Evolutionary conservation across 2,797 vertebrate genomes (phyloP).

Genomic region (Myripristis jacobus): DNA sequence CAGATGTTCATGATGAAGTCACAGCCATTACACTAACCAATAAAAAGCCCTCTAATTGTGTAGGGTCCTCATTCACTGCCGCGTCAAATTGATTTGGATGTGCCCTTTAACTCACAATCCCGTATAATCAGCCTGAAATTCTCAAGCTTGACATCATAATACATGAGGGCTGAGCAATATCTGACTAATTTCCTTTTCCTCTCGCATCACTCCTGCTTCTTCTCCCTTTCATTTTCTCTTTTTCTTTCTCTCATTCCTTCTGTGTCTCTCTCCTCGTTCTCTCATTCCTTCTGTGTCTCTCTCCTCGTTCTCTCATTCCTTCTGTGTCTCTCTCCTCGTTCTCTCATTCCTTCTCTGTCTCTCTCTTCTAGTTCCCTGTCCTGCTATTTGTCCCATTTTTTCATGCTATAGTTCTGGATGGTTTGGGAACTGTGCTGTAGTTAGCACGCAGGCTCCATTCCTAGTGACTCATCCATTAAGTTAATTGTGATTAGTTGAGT

Average conservation of each 20-base stretch:
- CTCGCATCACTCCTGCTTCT: constrained; percentile 14
- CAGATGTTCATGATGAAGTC: constrained; percentile 39
- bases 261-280: neutral
- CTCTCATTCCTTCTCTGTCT: constrained; percentile 12
- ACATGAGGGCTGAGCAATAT: constrained; percentile 56
- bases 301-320: constrained; percentile 2
- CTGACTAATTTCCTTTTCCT: constrained; percentile 55
- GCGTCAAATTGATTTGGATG: constrained; percentile 72
- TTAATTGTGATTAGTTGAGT: constrained; percentile 78
- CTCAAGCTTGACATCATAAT: constrained; percentile 70
- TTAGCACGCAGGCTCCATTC: constrained; percentile 31
- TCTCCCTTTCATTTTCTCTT: constrained; percentile 27
- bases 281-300: constrained; percentile 14
- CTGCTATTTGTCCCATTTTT: constrained; percentile 16
- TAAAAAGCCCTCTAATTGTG: constrained; percentile 58
- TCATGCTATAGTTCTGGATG: constrained; percentile 12
- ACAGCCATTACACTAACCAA: constrained; percentile 34
- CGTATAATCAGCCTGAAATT: constrained; percentile 75
- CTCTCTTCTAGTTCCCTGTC: neutral
- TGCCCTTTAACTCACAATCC: constrained; percentile 74
- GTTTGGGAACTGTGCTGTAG: constrained; percentile 17
- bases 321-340: neutral
- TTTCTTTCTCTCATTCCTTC: neutral
- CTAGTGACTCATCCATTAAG: constrained; percentile 68
- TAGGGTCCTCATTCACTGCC: constrained; percentile 39